Percentiles rank a stretch among this genome's conserved stretches.
Evolutionary conservation across 2,113 vertebrate species (phyloP).

Genomic region (Leptosomus discolor): DNA sequence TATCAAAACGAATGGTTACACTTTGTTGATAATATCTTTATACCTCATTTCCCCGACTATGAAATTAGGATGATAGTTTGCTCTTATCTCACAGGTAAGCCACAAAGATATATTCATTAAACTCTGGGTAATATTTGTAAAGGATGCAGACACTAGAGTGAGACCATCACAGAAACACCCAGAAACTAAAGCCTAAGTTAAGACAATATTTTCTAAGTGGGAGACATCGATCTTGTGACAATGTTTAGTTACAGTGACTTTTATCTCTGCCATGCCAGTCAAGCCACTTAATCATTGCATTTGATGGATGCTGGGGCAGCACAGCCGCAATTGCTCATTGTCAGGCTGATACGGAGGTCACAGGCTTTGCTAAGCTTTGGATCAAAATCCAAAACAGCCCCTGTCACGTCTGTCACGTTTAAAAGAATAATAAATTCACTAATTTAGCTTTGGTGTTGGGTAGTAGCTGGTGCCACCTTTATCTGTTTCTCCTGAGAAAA

Average conservation of each 20-base stretch:
- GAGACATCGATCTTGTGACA: slow-evolving; percentile 36
- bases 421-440: slow-evolving; percentile 30
- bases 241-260: slow-evolving; percentile 33
- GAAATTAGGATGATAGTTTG: background rate
- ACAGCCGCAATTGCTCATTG: background rate
- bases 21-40: background rate
- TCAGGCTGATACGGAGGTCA: slow-evolving; percentile 43
- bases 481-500: slow-evolving; percentile 36
- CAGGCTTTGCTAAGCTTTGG: background rate
- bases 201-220: slow-evolving; percentile 29
- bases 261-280: slow-evolving; percentile 35
- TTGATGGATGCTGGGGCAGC: slow-evolving; percentile 40
- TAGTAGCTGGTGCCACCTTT: slow-evolving; percentile 39
- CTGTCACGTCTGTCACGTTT: background rate
- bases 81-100: background rate
- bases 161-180: background rate
- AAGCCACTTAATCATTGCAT: slow-evolving; percentile 18
- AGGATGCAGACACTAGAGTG: background rate
- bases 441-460: background rate
- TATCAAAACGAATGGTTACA: background rate
- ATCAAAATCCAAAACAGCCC: slow-evolving; percentile 10
- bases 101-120: background rate
- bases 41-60: background rate
- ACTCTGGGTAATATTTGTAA: background rate
- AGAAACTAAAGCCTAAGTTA: slow-evolving; percentile 20